phyloP scores from a whole-genome alignment of 2,113 vertebrate genomes.

The Notarius lentiginosus region DNA sequence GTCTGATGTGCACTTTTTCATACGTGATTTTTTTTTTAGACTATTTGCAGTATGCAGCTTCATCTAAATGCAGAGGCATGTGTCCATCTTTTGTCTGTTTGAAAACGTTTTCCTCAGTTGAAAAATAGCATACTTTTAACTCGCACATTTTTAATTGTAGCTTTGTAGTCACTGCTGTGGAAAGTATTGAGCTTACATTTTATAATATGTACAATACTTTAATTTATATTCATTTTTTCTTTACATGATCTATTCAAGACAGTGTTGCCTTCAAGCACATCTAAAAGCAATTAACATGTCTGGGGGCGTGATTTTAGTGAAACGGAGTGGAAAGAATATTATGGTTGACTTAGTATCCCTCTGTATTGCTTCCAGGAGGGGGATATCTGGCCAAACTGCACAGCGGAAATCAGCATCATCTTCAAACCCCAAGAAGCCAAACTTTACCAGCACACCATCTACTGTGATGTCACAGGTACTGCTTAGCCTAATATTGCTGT shows the following conservation, averaged over 20 bases:
- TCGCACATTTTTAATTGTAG: not conserved
- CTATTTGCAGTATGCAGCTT: not conserved
- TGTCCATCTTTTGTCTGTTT: not conserved
- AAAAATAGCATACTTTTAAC: too few species aligned
- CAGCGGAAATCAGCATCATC: slow-evolving; percentile 71
- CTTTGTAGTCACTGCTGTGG: not conserved
- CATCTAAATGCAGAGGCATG: not conserved
- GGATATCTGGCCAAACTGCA: slow-evolving; percentile 80
- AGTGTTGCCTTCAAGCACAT: not conserved
- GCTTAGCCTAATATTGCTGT: not conserved
- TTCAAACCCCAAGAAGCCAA: slow-evolving; percentile 79
- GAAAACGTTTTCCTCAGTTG: not conserved
- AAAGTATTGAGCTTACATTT: not conserved
- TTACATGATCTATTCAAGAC: not conserved
- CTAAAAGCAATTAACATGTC: not conserved
- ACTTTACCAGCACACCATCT: slow-evolving; percentile 76
- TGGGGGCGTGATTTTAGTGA: not conserved
- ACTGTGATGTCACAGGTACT: slow-evolving; percentile 84
- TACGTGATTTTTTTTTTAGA: not conserved
- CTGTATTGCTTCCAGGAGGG: slow-evolving; percentile 72
- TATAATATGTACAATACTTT: not conserved
- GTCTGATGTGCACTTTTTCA: not conserved
- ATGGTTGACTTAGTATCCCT: slow-evolving; percentile 38
- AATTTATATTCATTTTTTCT: not conserved
- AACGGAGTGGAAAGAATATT: not conserved